Conservation (phyloP, 2,888 invertebrate species). For the Blomia tropicalis region DNA sequence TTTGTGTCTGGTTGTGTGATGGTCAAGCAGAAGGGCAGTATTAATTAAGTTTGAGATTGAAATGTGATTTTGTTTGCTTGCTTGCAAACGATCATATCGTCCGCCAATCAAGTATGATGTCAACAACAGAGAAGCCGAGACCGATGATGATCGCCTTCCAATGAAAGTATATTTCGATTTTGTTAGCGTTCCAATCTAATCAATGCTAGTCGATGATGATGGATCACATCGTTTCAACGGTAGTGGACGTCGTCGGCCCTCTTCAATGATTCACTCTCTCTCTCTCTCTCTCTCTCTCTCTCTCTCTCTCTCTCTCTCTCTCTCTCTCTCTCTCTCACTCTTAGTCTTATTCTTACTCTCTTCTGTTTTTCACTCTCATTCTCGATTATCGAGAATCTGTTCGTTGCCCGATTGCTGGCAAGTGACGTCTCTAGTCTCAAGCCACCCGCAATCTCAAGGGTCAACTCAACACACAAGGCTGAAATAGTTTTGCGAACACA, state of each 20-base stretch:
- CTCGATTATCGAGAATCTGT: too few relatives aligned
- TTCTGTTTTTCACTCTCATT: too few relatives aligned
- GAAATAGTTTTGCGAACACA: neutral
- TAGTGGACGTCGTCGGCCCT: too few relatives aligned
- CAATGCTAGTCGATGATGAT: constrained; percentile 7
- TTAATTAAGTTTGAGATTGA: constrained; percentile 9
- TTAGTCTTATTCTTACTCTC: too few relatives aligned
- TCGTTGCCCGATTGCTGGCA: too few relatives aligned
- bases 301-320: too few relatives aligned
- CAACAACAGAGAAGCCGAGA: constrained; percentile 4
- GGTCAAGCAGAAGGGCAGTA: neutral
- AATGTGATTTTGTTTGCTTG: constrained; percentile 8
- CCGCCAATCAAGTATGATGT: neutral
- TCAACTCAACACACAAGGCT: neutral
- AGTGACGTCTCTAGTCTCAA: constrained; percentile 3
- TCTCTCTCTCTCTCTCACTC: too few relatives aligned
- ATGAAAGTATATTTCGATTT: neutral
- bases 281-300: too few relatives aligned
- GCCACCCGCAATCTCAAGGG: constrained; percentile 3
- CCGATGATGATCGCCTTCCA: neutral
- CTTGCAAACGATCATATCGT: neutral
- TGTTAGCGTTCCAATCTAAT: neutral
- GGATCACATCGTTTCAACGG: neutral
- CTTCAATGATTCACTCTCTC: too few relatives aligned
- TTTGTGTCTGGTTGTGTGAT: too few relatives aligned